These are phyloP conservation scores for Graphium colonna DNA, from an alignment of 2,888 invertebrate genomes.

Conservation along the genomic window DNA sequence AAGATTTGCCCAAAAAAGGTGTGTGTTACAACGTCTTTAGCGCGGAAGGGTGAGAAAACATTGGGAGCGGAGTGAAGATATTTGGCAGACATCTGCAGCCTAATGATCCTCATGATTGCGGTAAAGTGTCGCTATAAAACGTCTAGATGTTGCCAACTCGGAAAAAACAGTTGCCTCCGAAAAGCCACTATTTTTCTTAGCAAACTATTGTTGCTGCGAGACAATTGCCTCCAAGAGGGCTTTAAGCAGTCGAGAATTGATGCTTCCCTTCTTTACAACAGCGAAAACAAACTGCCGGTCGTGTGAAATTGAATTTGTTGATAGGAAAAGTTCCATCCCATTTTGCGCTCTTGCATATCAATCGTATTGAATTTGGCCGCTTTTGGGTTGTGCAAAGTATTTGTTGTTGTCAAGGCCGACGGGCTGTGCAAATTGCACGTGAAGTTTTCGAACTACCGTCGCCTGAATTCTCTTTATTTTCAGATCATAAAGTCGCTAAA, in stretches of 20 bases:
- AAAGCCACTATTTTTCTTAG: slow-evolving; percentile 75
- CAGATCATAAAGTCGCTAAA: neutral
- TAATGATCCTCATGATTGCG: slow-evolving; percentile 79
- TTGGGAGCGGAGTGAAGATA: slow-evolving; percentile 63
- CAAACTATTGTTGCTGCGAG: slow-evolving; percentile 66
- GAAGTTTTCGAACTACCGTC: neutral
- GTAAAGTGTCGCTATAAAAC: slow-evolving; percentile 77
- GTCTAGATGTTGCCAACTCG: slow-evolving; percentile 74
- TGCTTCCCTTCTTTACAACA: slow-evolving; percentile 47
- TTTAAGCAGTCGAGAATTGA: slow-evolving; percentile 65
- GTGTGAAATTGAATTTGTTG: slow-evolving; percentile 36
- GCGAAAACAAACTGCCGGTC: slow-evolving; percentile 43
- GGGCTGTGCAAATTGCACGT: neutral
- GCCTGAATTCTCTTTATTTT: neutral
- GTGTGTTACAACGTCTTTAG: slow-evolving; percentile 59
- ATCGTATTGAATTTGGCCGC: slow-evolving; percentile 9
- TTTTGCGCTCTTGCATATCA: slow-evolving; percentile 24
- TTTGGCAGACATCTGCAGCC: slow-evolving; percentile 76
- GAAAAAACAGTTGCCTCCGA: slow-evolving; percentile 70
- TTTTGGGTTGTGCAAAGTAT: slow-evolving; percentile 7
- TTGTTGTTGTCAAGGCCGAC: slow-evolving; percentile 25
- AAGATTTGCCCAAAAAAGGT: slow-evolving; percentile 61
- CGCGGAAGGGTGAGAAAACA: slow-evolving; percentile 70
- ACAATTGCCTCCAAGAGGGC: slow-evolving; percentile 68
- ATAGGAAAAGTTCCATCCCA: slow-evolving; percentile 25